Evolutionary conservation across 2,888 invertebrate genomes (phyloP), one percentile per base, ranked within the genome.

Genomic region (Sclerodermus sp.): DNA sequence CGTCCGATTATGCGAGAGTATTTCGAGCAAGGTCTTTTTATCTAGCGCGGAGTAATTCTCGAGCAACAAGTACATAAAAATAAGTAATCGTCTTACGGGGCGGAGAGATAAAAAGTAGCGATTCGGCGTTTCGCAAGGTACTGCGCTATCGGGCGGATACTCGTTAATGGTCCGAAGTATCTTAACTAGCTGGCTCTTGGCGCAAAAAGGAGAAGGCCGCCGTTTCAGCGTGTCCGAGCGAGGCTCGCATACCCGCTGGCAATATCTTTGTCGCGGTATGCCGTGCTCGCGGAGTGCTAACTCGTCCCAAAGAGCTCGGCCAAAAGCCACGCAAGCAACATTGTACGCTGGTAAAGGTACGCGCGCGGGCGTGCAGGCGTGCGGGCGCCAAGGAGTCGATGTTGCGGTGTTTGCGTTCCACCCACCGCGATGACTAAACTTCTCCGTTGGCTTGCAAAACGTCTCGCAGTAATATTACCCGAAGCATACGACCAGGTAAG

Each of bases 401-500:
- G 6, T 31, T 31, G 8, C 31, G 6, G 31, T 12, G 31, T 31
- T 31, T 31, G 12, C 45, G 51, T 51, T 64, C 58, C 62, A 66
- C 56, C 63, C 63, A 60, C 64, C 53, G 47, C 45, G 49, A 51
- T 47, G 59, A 48, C 60, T 56, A 64, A 61, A 61, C 59, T 60
- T 62, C 57, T 51, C 44, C 57, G 58, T 45, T 49, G 57, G 56
- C 58, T 56, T 52, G 64, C 64, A 54, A 63, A 68, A 59, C 62
- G 61, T 64, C 58, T 55, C 56, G 58, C 57, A 57, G 70, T 68
- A 70, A 69, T 70, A 69, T 63, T 67, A 68, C 53, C 67, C 62
- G 58, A 55, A 60, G 65, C 57, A 59, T 67, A 67, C 57, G 62
- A 64, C 60, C 60, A 58, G 56, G 66, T 64, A 64, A 62, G 58